Conservation (phyloP, 2,113 vertebrate species). For the Nanorana parkeri region DNA sequence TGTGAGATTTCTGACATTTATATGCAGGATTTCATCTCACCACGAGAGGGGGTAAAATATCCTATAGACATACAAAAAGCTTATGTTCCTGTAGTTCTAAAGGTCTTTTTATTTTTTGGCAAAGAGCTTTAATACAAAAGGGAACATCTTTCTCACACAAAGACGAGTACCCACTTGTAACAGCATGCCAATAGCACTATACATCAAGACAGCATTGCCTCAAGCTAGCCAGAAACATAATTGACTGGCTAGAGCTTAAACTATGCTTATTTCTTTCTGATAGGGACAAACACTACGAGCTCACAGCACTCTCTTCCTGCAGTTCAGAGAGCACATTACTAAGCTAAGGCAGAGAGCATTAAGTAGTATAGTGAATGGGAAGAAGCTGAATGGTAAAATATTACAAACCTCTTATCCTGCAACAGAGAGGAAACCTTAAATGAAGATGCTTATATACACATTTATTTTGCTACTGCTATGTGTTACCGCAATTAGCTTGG, state of each 20-base stretch:
- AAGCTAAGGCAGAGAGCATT: conserved; percentile 4
- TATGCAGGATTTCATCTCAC: conserved; percentile 11
- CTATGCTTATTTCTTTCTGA: conserved; percentile 30
- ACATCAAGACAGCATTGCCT: conserved; percentile 39
- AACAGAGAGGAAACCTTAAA: conserved; percentile 11
- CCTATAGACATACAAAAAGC: background rate
- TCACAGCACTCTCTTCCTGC: conserved; percentile 21
- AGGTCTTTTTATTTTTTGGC: conserved; percentile 46
- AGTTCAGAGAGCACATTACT: conserved; percentile 18
- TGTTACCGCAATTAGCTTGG: conserved; percentile 17
- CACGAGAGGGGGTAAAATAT: conserved; percentile 36
- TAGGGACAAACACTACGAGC: conserved; percentile 28
- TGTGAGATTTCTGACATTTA: background rate
- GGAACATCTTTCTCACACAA: conserved; percentile 20
- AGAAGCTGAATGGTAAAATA: conserved; percentile 17
- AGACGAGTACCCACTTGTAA: conserved; percentile 36
- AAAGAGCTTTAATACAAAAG: conserved; percentile 36
- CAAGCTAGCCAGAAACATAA: conserved; percentile 11
- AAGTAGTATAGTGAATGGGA: conserved; percentile 19
- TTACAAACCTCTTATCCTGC: conserved; percentile 1
- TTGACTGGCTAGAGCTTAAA: conserved; percentile 20
- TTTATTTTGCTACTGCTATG: conserved; percentile 41
- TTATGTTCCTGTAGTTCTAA: conserved; percentile 15
- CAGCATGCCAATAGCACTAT: conserved; percentile 28
- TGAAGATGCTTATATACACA: conserved; percentile 47